Conservation (phyloP, 1,140 invertebrate species). For the Oryctes rhinoceros region DNA sequence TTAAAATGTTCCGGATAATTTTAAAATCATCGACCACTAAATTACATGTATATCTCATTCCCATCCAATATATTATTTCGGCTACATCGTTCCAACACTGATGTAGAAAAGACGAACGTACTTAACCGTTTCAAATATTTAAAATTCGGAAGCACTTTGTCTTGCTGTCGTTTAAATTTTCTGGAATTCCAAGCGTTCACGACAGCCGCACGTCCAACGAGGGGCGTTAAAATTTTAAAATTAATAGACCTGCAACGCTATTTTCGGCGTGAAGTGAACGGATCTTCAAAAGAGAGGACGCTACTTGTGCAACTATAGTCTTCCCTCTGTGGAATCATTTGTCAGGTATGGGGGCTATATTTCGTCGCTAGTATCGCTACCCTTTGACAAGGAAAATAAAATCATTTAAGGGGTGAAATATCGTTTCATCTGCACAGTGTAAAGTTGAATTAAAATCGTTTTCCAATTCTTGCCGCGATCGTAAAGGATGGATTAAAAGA, state of each 20-base stretch:
- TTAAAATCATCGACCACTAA: neutral
- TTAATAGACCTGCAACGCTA: constrained; percentile 23
- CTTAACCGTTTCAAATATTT: constrained; percentile 24
- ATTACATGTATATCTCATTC: neutral
- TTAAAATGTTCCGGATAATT: constrained; percentile 16
- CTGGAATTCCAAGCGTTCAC: constrained; percentile 4
- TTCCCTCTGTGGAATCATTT: neutral
- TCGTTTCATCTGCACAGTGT: too few species aligned
- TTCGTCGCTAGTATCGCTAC: neutral
- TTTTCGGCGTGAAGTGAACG: constrained; percentile 21
- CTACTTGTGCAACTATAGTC: neutral
- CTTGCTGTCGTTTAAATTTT: constrained; percentile 33
- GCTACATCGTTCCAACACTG: neutral
- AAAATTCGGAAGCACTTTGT: constrained; percentile 27
- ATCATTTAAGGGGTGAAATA: constrained; percentile 4
- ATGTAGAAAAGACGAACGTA: neutral
- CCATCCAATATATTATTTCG: neutral
- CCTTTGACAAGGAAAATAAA: constrained; percentile 28
- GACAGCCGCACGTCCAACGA: constrained; percentile 1
- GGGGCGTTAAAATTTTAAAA: constrained; percentile 36
- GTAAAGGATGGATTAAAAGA: neutral
- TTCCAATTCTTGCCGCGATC: neutral
- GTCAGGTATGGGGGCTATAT: constrained; percentile 11
- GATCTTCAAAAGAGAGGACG: constrained; percentile 1
- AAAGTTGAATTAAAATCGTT: neutral